Evolutionary conservation across 2,113 vertebrate species (phyloP).

Genomic region (Aptenodytes forsteri): DNA sequence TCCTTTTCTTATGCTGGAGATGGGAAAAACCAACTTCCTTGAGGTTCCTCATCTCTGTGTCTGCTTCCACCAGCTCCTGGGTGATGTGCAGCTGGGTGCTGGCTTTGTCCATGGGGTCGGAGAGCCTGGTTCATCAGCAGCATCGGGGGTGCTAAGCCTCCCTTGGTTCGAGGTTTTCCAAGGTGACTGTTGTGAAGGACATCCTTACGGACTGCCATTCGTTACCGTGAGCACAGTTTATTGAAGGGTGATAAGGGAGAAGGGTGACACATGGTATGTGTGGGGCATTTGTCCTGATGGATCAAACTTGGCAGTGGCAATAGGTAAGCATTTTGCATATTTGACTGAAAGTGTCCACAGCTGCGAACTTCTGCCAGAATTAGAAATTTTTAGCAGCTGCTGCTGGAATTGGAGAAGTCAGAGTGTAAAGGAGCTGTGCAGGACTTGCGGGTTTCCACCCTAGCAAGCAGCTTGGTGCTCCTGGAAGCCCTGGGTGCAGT

Average conservation of each 20-base stretch:
- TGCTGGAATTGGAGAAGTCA: neutral
- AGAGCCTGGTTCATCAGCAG: neutral
- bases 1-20: neutral
- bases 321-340: rapidly evolving
- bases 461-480: neutral
- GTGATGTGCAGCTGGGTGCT: neutral
- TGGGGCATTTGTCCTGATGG: neutral
- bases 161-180: neutral
- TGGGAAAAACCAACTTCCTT: neutral
- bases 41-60: neutral
- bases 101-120: rapidly evolving
- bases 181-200: neutral
- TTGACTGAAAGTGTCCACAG: neutral
- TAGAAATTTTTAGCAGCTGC: neutral
- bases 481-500: neutral
- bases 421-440: neutral
- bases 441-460: neutral
- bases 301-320: neutral
- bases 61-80: rapidly evolving
- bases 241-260: neutral
- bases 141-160: neutral
- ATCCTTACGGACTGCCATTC: neutral
- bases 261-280: rapidly evolving
- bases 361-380: neutral
- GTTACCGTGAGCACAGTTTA: neutral